These are phyloP conservation scores for Platerodrilus igneus DNA, from an alignment of 2,888 invertebrate species.

Conservation along the genomic window DNA sequence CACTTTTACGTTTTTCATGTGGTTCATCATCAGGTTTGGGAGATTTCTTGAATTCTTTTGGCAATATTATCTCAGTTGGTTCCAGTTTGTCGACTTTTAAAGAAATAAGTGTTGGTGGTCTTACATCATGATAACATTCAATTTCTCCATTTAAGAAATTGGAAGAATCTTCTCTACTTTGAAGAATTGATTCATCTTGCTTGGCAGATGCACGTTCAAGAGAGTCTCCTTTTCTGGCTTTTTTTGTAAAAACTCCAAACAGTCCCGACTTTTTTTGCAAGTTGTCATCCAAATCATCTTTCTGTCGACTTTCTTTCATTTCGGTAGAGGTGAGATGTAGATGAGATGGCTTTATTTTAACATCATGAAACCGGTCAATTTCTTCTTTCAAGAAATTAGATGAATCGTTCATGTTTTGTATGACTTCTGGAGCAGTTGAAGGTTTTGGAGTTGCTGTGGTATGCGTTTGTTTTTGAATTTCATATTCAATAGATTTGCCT, in stretches of 20 bases:
- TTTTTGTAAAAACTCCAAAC: constrained; percentile 36
- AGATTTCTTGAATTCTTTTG: background rate
- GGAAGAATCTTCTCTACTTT: constrained; percentile 14
- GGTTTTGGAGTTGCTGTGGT: constrained; percentile 4
- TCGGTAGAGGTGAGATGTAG: background rate
- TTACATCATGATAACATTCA: constrained; percentile 36
- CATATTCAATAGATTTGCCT: too few relatives aligned
- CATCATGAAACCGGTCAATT: constrained; percentile 19
- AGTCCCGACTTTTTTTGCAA: too few relatives aligned
- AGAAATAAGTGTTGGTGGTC: constrained; percentile 22
- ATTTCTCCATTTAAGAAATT: constrained; percentile 35
- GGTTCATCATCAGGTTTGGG: constrained; percentile 3
- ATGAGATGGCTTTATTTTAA: too few relatives aligned
- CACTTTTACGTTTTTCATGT: constrained; percentile 8
- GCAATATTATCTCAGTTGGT: background rate
- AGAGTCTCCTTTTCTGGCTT: constrained; percentile 30
- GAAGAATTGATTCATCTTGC: constrained; percentile 1
- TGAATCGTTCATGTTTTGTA: constrained; percentile 25
- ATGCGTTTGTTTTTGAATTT: too few relatives aligned
- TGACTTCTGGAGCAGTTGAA: too few relatives aligned
- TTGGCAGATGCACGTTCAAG: constrained; percentile 22
- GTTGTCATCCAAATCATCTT: too few relatives aligned
- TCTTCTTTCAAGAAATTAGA: constrained; percentile 17
- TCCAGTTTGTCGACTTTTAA: constrained; percentile 8
- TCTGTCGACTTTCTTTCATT: background rate